A percentile compares a stretch with the other conserved stretches of the same genome.
Evolutionary conservation across 2,113 vertebrate genomes (phyloP).

Genomic region (Machaerirhynchus nigripectus): DNA sequence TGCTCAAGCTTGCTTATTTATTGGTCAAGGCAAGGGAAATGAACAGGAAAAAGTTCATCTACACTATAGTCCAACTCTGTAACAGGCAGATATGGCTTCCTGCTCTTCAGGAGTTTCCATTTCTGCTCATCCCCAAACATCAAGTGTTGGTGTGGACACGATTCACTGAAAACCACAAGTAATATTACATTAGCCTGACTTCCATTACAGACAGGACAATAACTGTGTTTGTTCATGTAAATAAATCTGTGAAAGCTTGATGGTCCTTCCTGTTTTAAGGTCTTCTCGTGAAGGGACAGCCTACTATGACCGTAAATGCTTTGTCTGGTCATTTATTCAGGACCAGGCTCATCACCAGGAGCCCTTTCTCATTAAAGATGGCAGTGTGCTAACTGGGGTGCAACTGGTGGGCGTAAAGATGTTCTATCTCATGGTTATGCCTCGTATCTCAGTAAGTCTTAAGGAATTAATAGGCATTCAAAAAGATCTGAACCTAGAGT

Average conservation of each 20-base stretch:
- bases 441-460: background rate
- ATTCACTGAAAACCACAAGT: background rate
- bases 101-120: background rate
- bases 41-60: background rate
- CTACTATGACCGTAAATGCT: background rate
- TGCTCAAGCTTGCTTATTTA: conserved; percentile 7
- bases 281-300: background rate
- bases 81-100: background rate
- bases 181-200: background rate
- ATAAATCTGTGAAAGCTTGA: background rate
- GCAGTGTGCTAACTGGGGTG: background rate
- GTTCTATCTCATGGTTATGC: background rate
- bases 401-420: background rate
- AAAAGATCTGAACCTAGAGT: background rate
- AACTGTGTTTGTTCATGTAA: background rate
- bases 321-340: background rate
- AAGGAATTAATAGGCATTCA: background rate
- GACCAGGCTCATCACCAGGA: background rate
- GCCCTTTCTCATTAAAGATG: background rate
- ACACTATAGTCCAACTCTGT: background rate
- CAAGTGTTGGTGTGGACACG: background rate
- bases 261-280: background rate
- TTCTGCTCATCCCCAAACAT: background rate
- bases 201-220: background rate
- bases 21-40: conserved; percentile 16